A percentile compares a stretch with the other conserved stretches of the same genome.
Conservation (phyloP, 2,797 vertebrate genomes). For the Microcaecilia unicolor region DNA sequence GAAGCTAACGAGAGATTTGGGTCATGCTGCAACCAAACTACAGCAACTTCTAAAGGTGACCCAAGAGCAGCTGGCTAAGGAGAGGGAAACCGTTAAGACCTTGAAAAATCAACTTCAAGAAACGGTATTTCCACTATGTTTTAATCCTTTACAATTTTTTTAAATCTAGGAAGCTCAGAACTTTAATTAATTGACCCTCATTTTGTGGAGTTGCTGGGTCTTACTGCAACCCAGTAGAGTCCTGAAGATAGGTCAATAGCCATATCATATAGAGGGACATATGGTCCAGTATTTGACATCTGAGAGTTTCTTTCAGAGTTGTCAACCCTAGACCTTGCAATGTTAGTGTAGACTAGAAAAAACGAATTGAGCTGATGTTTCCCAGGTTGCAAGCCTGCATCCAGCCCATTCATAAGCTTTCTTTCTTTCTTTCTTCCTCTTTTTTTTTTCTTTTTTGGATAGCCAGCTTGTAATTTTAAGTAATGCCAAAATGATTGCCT, state of each 20-base stretch:
- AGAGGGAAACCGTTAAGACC: constrained; percentile 67
- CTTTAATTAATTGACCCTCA: not conserved
- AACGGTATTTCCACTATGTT: constrained; percentile 43
- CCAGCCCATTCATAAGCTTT: too few species aligned
- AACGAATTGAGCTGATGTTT: too few species aligned
- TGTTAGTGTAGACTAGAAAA: too few species aligned
- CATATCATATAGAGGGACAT: not conserved
- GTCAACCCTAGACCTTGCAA: too few species aligned
- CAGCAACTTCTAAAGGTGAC: constrained; percentile 79
- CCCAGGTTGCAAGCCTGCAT: too few species aligned
- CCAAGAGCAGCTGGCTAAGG: constrained; percentile 81
- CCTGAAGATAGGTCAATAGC: not conserved
- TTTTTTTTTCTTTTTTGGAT: too few species aligned
- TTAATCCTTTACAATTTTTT: not conserved
- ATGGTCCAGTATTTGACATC: too few species aligned
- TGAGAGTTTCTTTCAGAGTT: too few species aligned
- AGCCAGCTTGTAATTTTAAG: too few species aligned
- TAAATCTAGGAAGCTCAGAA: not conserved
- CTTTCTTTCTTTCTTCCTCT: too few species aligned
- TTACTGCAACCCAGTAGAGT: not conserved
- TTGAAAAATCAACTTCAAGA: constrained; percentile 69
- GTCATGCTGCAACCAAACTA: constrained; percentile 77
- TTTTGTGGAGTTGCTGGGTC: too few species aligned
- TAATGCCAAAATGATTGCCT: too few species aligned
- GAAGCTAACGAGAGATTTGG: constrained; percentile 81